A percentile compares a stretch with the other conserved stretches of the same genome.
Evolutionary conservation across 1,140 invertebrate genomes (phyloP).

Genomic region (Lepidurus apus): DNA sequence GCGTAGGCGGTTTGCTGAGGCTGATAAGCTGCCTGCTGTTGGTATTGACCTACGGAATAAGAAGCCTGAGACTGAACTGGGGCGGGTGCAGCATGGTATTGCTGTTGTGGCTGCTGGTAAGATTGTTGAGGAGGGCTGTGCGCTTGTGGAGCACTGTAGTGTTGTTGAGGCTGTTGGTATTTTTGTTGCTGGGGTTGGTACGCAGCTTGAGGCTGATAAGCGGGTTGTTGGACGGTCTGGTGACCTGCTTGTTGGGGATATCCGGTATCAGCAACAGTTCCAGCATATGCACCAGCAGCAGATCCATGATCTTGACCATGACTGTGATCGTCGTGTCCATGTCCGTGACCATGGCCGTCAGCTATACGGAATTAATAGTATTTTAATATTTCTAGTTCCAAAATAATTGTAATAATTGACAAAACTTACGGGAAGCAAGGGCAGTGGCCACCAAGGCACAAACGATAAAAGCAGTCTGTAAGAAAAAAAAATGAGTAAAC

Average conservation of each 20-base stretch:
- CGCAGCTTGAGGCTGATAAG: not conserved
- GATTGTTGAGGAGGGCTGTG: not conserved
- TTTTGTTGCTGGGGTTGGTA: not conserved
- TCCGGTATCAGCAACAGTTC: not conserved
- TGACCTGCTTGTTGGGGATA: not conserved
- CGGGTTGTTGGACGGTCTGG: not conserved
- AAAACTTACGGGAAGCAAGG: not conserved
- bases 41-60: not conserved
- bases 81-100: not conserved
- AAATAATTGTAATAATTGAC: not conserved
- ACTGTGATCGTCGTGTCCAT: not conserved
- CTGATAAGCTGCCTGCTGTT: not conserved
- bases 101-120: conserved; percentile 3
- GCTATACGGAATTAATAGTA: not conserved
- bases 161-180: conserved; percentile 10
- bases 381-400: not conserved
- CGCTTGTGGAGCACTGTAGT: too few species aligned
- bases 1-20: not conserved
- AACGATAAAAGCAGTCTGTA: not conserved
- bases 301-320: not conserved
- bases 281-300: not conserved
- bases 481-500: not conserved
- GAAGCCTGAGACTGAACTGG: not conserved
- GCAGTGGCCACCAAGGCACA: not conserved
- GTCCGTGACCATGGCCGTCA: conserved; percentile 3